phyloP scores from a whole-genome alignment of 2,797 vertebrate genomes.

The Pseudocheirus occidentalis region DNA sequence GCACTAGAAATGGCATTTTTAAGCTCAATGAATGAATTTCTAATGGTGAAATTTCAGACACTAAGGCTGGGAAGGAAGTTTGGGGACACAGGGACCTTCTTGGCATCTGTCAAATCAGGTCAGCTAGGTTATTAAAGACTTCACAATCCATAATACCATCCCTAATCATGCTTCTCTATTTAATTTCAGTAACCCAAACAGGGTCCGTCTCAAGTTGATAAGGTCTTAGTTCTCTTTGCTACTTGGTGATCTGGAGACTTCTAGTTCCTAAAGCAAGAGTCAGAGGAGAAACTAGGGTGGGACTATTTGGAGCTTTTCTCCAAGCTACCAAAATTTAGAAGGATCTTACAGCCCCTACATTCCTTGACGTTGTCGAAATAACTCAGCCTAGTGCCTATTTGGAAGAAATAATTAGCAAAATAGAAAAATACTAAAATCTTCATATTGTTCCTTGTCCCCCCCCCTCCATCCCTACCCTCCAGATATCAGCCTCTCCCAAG shows the following conservation, averaged over 20 bases:
- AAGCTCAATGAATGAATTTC: constrained; percentile 16
- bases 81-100: neutral
- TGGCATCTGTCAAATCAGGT: neutral
- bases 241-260: neutral
- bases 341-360: neutral
- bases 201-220: neutral
- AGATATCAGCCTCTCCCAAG: neutral
- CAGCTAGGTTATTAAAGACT: neutral
- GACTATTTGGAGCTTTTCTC: neutral
- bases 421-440: neutral
- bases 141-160: neutral
- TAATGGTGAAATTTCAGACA: neutral
- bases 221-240: neutral
- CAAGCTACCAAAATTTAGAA: neutral
- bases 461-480: too few relatives aligned
- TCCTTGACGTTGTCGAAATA: neutral
- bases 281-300: neutral
- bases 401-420: neutral
- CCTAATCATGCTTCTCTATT: neutral
- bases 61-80: neutral
- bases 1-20: neutral
- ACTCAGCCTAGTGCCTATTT: neutral
- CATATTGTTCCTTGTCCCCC: neutral
- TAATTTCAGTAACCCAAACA: neutral
- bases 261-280: neutral